Evolutionary conservation across 2,113 vertebrate species (phyloP), one percentile per base, ranked within the genome.

Genomic region (Epinephelus moara): DNA sequence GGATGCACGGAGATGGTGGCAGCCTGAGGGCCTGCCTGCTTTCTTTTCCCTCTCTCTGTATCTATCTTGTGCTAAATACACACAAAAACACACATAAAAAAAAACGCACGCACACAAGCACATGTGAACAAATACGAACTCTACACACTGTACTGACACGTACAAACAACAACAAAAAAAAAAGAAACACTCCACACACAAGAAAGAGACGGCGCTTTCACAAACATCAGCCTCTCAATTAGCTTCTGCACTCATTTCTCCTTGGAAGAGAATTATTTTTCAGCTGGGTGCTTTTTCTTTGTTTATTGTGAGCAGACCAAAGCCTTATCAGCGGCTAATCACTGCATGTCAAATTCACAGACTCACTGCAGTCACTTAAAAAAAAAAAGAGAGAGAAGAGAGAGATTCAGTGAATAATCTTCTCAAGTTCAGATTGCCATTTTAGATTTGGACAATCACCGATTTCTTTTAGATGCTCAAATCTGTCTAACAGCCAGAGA

Each of bases 181-280:
- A 45, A 45, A 45, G 9, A 45, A 45, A 12, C 42, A 45, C 42
- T 70, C 61, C 72, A 88, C 85, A 88, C 68, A 78, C 57, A 87
- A 78, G 66, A 87, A 85, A 87, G 79, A 81, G 71, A 67, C 42
- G 30, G 19, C 27, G 62, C 74, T 86, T 89, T 80, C 82, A 91
- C 85, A 89, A 88, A 89, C 91, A 94, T 88, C 91, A 89, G 89
- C 89, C 84, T 93, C 91, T 93, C 93, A 92, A 94, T 94, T 93
- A 93, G 89, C 91, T 89, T 85, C 78, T 91, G 89, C 87, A 82
- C 87, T 90, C 89, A 78, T 91, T 91, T 87, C 73, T 90, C 85
- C 77, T 84, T 70, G 82, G 81, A 89, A 89, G 82, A 72, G 71
- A 91, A 88, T 88, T 87, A 79, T 91, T 91, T 93, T 93, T 89